Base-by-base conservation (phyloP, 2,797 vertebrate genomes). In the Typhlichthys subterraneus region DNA sequence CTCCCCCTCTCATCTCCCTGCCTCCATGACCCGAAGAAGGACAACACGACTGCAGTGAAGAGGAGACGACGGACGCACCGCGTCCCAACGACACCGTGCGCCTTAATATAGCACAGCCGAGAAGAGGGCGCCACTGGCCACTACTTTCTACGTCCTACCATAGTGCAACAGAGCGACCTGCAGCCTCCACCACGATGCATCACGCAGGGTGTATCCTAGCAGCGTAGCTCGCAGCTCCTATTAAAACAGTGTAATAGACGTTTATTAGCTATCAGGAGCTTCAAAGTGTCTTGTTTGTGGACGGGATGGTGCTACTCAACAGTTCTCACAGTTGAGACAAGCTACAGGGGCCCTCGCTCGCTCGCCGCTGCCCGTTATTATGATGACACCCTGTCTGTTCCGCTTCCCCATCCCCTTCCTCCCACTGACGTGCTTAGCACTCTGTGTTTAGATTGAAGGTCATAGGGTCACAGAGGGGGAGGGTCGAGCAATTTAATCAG, bases 21-120 rank as follows among this genome's bases (percentile, higher is more conserved):
- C 33, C 8, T 38, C 8, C 6, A 38, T 85, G 85, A 84, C 85
- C 88, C 62, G 78, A 81, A 85, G 85, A 91, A 92, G 90, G 89
- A 87, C 89, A 85, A 76, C 75, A 63, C 64, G 71, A 67, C 85
- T 63, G 81, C 87, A 88, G 84, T 77, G 72, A 80, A 84, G 82
- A 76, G 65, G 75, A 84, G 83, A 84, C 61, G 74, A 71, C 56
- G 53, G 73, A 69, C 67, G 63, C 69, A 61, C 59, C 63, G 66
- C 13, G 42, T 29, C 61, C 73, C 61, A 64, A 69, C 56, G 63
- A 42, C 69, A 72, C 70, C 23, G 59, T 75, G 75, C 78, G 49
- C 67, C 75, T 61, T 77, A 61, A 81, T 83, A 76, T 65, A 85
- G 77, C 67, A 64, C 61, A 68, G 63, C 54, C 55, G 17, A 63